phyloP scores from a whole-genome alignment of 2,797 vertebrate species.

The Anisognathus igniventris region DNA sequence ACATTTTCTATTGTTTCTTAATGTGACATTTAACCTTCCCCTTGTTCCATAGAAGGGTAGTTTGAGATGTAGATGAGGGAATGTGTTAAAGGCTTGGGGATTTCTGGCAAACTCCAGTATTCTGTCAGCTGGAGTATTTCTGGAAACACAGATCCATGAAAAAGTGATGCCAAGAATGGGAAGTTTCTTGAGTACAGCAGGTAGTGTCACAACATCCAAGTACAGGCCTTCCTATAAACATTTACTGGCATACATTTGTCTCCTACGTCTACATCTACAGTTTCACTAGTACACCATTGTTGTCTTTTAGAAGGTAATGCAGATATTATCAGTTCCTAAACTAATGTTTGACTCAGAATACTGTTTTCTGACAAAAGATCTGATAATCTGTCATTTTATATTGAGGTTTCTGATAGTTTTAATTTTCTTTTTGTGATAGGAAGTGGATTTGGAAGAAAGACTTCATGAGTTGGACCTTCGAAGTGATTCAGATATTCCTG shows the following conservation, averaged over 20 bases:
- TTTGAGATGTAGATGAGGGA: not conserved
- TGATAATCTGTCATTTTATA: not conserved
- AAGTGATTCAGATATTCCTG: conserved; percentile 81
- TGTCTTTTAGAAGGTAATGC: not conserved
- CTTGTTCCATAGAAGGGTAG: not conserved
- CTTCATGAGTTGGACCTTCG: conserved; percentile 82
- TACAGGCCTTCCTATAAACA: not conserved
- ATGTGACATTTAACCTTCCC: not conserved
- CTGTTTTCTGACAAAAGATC: not conserved
- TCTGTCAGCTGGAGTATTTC: not conserved
- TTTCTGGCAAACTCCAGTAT: not conserved
- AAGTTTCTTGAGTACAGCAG: not conserved
- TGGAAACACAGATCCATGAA: not conserved
- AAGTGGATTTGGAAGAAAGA: conserved; percentile 86
- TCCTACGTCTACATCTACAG: not conserved
- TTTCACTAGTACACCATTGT: not conserved
- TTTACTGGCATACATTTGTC: not conserved
- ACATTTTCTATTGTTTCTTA: not conserved
- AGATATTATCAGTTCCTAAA: not conserved
- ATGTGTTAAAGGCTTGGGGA: not conserved
- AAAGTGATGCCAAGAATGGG: not conserved
- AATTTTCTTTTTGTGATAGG: conserved; percentile 69
- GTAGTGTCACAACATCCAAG: not conserved
- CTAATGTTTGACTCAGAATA: not conserved
- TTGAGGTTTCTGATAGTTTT: not conserved